A percentile compares a stretch with the other conserved stretches of the same genome.
These are phyloP conservation scores for Drosophila macrospina DNA, from an alignment of 2,888 invertebrate genomes.

Conservation along the genomic window DNA sequence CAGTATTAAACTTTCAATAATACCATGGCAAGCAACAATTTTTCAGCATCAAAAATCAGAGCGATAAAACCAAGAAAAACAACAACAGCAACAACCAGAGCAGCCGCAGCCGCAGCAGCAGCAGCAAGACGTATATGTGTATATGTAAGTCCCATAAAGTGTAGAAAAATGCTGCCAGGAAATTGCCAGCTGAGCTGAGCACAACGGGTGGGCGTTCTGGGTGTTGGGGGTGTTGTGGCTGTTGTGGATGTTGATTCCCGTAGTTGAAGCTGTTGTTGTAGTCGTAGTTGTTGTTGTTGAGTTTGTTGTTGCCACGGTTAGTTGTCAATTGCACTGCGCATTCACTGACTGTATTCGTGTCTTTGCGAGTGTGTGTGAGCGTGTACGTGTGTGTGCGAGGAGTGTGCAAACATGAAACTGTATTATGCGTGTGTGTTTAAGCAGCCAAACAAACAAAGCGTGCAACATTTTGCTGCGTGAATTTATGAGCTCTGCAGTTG, in stretches of 20 bases:
- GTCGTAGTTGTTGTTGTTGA: slow-evolving; percentile 12
- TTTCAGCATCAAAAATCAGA: slow-evolving; percentile 39
- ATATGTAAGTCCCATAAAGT: slow-evolving; percentile 58
- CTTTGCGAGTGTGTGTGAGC: slow-evolving; percentile 5
- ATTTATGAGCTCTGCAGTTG: slow-evolving; percentile 71
- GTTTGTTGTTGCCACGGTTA: slow-evolving; percentile 42
- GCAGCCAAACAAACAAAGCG: slow-evolving; percentile 52
- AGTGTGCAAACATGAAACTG: slow-evolving; percentile 47
- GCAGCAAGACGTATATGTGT: slow-evolving; percentile 10
- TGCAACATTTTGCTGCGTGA: slow-evolving; percentile 51
- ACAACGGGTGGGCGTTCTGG: slow-evolving; percentile 30
- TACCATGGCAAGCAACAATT: slow-evolving; percentile 51
- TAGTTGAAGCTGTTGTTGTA: background rate
- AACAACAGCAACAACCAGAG: slow-evolving; percentile 17
- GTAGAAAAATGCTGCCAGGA: slow-evolving; percentile 60
- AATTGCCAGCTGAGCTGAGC: slow-evolving; percentile 63
- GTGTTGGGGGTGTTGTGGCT: slow-evolving; percentile 4
- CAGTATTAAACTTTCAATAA: background rate
- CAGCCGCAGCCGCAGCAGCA: slow-evolving; percentile 18
- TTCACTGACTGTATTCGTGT: slow-evolving; percentile 6
- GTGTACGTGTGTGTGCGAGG: slow-evolving; percentile 25
- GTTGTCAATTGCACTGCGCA: slow-evolving; percentile 72
- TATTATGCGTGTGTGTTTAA: slow-evolving; percentile 44
- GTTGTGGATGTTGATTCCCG: slow-evolving; percentile 10
- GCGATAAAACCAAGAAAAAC: slow-evolving; percentile 34